Percentiles rank a stretch among this genome's conserved stretches.
Conservation (phyloP, 1,140 invertebrate species). For the Arctopsyche grandis region DNA sequence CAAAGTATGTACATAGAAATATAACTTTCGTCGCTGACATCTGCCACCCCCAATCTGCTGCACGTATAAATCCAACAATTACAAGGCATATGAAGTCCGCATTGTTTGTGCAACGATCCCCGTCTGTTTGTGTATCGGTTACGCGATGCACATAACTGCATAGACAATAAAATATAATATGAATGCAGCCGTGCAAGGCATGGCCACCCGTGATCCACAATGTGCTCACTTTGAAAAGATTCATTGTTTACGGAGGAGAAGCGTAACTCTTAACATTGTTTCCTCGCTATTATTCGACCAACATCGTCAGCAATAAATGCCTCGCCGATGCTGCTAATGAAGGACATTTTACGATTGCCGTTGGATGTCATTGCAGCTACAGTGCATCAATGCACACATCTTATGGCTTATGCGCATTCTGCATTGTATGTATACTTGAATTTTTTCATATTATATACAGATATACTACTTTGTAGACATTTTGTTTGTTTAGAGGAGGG, state of each 20-base stretch:
- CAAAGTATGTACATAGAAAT: too few species aligned
- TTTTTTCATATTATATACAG: too few species aligned
- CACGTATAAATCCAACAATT: too few species aligned
- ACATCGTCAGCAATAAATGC: background rate
- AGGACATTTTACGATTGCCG: background rate
- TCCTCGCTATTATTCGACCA: background rate
- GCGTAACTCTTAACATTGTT: conserved; percentile 24
- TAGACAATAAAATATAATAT: background rate
- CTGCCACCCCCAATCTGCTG: too few species aligned
- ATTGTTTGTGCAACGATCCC: too few species aligned
- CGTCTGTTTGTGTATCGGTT: too few species aligned
- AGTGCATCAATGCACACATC: background rate
- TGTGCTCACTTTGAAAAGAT: conserved; percentile 7
- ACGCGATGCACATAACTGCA: background rate
- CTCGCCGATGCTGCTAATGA: conserved; percentile 13
- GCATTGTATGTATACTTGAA: too few species aligned
- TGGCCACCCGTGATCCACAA: conserved; percentile 18
- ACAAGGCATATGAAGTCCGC: too few species aligned
- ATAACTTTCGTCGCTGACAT: too few species aligned
- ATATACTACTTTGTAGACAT: too few species aligned
- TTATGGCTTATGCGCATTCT: too few species aligned
- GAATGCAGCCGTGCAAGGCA: background rate
- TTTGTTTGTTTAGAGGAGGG: too few species aligned
- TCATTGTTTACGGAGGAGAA: conserved; percentile 10
- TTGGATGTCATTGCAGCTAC: background rate